Evolutionary conservation across 2,888 invertebrate species (phyloP).

Genomic region (Cremastinae sp.): DNA sequence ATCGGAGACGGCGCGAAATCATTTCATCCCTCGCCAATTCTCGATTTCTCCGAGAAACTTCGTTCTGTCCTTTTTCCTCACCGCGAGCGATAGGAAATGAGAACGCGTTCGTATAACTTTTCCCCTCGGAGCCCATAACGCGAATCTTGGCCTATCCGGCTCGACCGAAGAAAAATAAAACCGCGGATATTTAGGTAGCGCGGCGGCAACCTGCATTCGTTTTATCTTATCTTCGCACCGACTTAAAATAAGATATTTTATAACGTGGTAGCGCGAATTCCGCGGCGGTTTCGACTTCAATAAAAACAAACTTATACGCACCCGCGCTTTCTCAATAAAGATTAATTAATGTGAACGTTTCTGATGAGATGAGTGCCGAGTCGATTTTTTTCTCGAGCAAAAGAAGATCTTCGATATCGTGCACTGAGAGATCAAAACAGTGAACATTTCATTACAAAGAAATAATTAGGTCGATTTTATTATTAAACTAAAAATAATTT

Average conservation of each 20-base stretch:
- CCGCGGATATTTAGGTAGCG: constrained; percentile 40
- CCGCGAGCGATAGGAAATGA: neutral
- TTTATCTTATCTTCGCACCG: constrained; percentile 46
- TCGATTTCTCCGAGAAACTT: constrained; percentile 1
- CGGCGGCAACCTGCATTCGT: constrained; percentile 35
- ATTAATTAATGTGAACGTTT: too few species aligned
- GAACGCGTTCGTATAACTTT: neutral
- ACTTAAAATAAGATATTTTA: constrained; percentile 18
- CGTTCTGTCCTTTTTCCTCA: constrained; percentile 7
- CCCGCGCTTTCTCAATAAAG: too few species aligned
- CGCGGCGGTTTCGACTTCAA: constrained; percentile 6
- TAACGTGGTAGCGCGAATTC: constrained; percentile 31
- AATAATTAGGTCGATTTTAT: too few species aligned
- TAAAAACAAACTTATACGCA: too few species aligned
- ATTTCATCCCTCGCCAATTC: neutral
- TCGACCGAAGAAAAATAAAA: constrained; percentile 11
- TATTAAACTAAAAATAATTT: too few species aligned
- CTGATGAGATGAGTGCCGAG: too few species aligned
- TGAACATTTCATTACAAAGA: too few species aligned
- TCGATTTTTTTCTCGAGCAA: too few species aligned
- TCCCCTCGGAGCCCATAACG: neutral
- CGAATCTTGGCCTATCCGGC: constrained; percentile 45
- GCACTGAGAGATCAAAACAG: too few species aligned
- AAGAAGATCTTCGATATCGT: too few species aligned
- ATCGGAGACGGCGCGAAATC: neutral